These are phyloP conservation scores for Pyrgilauda ruficollis DNA, from an alignment of 2,113 vertebrate species.

Conservation along the genomic window DNA sequence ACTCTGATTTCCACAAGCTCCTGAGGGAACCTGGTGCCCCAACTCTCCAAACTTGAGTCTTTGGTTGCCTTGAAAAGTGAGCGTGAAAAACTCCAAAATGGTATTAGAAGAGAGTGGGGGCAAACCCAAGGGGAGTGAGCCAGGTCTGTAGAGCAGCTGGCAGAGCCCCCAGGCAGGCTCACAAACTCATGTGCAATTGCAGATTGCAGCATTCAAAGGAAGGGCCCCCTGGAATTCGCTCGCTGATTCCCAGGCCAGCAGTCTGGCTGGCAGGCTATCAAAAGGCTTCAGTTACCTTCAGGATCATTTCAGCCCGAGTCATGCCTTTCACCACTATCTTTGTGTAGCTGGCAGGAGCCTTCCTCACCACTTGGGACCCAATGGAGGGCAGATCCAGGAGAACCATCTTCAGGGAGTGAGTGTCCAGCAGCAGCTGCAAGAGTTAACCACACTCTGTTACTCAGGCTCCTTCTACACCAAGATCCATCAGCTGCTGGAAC, in stretches of 20 bases:
- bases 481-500: neutral
- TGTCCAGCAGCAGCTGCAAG: slow-evolving; percentile 92
- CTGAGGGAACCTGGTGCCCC: neutral
- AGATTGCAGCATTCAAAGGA: neutral
- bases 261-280: slow-evolving; percentile 54
- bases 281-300: slow-evolving; percentile 84
- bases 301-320: slow-evolving; percentile 99
- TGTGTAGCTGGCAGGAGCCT: slow-evolving; percentile 97
- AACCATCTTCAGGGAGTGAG: slow-evolving; percentile 97
- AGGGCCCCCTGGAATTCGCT: slow-evolving; percentile 56
- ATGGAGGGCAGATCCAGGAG: slow-evolving; percentile 95
- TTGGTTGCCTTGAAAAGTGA: neutral
- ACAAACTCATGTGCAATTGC: neutral
- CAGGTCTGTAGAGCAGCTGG: slow-evolving; percentile 17
- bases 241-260: slow-evolving; percentile 40
- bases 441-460: neutral
- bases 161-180: neutral
- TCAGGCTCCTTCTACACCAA: neutral
- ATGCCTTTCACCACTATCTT: slow-evolving; percentile 99
- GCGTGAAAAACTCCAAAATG: neutral
- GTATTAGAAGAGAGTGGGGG: neutral
- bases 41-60: neutral
- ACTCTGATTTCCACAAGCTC: slow-evolving; percentile 6
- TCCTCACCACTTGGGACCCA: slow-evolving; percentile 95
- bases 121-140: neutral